A percentile compares a stretch with the other conserved stretches of the same genome.
These are phyloP conservation scores for Callopanchax toddi DNA, from an alignment of 2,113 vertebrate species.

Conservation along the genomic window DNA sequence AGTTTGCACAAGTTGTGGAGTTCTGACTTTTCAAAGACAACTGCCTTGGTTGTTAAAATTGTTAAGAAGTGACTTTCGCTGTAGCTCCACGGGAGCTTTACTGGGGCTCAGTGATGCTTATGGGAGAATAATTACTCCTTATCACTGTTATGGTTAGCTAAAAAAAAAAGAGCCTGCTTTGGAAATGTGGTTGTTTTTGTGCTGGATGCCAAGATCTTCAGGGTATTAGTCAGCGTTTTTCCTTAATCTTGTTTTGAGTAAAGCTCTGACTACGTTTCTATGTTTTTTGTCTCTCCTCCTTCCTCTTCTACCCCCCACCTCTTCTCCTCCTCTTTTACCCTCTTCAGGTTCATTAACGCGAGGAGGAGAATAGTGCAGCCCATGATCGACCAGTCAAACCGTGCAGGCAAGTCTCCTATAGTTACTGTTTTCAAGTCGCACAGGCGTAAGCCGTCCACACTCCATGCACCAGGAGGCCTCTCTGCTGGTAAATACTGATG, in stretches of 20 bases:
- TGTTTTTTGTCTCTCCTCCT: conserved; percentile 20
- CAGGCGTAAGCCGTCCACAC: conserved; percentile 82
- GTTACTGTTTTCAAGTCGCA: conserved; percentile 86
- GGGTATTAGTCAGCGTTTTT: conserved; percentile 46
- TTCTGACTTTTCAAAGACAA: conserved; percentile 63
- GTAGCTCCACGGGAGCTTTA: conserved; percentile 45
- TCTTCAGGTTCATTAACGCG: conserved; percentile 97
- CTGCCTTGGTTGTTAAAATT: conserved; percentile 57
- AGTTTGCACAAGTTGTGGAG: conserved; percentile 74
- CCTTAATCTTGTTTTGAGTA: conserved; percentile 41
- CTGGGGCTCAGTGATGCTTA: conserved; percentile 49
- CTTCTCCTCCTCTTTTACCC: conserved; percentile 46
- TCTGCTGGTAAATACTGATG: conserved; percentile 85
- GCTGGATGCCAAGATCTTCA: conserved; percentile 37
- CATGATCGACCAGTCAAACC: conserved; percentile 99
- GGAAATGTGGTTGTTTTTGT: conserved; percentile 56
- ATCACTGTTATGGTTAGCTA: conserved; percentile 46
- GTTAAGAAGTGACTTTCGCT: conserved; percentile 68
- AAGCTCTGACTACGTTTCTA: conserved; percentile 41
- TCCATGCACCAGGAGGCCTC: conserved; percentile 86
- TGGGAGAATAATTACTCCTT: conserved; percentile 44
- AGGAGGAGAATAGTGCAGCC: conserved; percentile 99
- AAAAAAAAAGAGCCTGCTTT: conserved; percentile 42
- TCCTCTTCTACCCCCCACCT: not conserved
- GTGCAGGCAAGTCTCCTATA: conserved; percentile 96